phyloP scores from a whole-genome alignment of 2,888 invertebrate genomes.

The Nomada goodeniana region DNA sequence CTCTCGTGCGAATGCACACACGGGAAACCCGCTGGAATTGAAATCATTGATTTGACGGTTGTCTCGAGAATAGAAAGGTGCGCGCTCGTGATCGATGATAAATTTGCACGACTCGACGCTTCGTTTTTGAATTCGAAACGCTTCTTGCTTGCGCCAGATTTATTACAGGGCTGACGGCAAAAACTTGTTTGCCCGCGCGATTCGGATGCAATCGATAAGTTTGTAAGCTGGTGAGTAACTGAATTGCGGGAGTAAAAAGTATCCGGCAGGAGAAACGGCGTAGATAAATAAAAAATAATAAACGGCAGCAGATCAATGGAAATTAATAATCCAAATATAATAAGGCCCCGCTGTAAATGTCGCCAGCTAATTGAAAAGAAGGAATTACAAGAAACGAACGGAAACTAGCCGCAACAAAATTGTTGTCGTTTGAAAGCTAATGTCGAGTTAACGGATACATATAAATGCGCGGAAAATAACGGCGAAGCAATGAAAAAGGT shows the following conservation, averaged over 20 bases:
- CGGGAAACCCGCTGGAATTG: no score
- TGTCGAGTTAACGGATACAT: no score
- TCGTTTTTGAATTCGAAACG: constrained; percentile 13
- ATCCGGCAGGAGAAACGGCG: not conserved
- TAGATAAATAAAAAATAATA: not conserved
- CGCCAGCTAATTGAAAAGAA: no score
- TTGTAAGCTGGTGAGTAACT: constrained; percentile 5
- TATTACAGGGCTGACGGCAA: constrained; percentile 3
- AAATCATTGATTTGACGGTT: not conserved
- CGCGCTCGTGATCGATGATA: constrained; percentile 6
- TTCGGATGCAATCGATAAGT: constrained; percentile 4
- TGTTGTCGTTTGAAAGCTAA: no score
- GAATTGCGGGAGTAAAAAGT: not conserved
- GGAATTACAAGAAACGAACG: no score
- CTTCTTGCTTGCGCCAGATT: constrained; percentile 2
- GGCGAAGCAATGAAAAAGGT: not conserved
- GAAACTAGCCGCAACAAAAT: no score
- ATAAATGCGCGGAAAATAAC: not conserved
- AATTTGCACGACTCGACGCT: not conserved
- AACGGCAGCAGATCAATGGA: not conserved
- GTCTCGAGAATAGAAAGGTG: constrained; percentile 8
- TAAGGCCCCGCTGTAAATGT: no score
- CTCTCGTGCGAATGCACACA: not conserved
- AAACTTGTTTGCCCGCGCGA: constrained; percentile 7
- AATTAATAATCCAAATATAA: no score